Evolutionary conservation across 2,888 invertebrate species (phyloP), one percentile per base, ranked within the genome.

Genomic region (Autographa pulchrina): DNA sequence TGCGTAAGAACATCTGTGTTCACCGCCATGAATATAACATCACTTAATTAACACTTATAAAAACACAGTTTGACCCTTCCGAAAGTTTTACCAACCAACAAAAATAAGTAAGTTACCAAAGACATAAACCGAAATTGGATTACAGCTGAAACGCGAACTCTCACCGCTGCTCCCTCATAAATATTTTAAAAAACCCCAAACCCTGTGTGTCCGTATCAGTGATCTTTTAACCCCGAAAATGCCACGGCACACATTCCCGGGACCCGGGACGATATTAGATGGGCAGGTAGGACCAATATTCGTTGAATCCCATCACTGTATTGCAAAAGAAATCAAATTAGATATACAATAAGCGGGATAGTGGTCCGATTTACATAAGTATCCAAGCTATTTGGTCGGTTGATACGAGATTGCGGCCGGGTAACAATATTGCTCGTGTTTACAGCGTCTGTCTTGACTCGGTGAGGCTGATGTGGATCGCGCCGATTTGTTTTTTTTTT

Each of bases 101-200:
- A 90, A 92, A 93, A 92, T 93, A 94, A 94, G 90, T 93, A 90
- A 95, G 92, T 93, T 92, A 92, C 95, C 91, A 91, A 94, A 94
- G 92, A 92, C 94, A 95, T 96, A 95, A 96, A 92, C 91, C 91
- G 93, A 95, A 96, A 96, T 96, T 96, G 96, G 95, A 96, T 96
- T 93, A 94, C 93, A 86, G 90, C 85, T 88, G 89, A 91, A 83
- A 92, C 87, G 88, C 88, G 90, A 88, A 91, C 90, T 91, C 88
- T 90, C 92, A 89, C 89, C 88, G 90, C 88, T 86, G 86, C 85
- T 86, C 89, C 90, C 92, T 94, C 94, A 93, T 96, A 96, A 96
- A 95, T 96, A 96, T 95, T 95, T 95, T 93, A 96, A 96, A 95
- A 93, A 94, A 88, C 89, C 90, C 48, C 85, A 62, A 81, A 76